Conservation (phyloP, 2,888 invertebrate genomes). For the Macroteleia sp. region DNA sequence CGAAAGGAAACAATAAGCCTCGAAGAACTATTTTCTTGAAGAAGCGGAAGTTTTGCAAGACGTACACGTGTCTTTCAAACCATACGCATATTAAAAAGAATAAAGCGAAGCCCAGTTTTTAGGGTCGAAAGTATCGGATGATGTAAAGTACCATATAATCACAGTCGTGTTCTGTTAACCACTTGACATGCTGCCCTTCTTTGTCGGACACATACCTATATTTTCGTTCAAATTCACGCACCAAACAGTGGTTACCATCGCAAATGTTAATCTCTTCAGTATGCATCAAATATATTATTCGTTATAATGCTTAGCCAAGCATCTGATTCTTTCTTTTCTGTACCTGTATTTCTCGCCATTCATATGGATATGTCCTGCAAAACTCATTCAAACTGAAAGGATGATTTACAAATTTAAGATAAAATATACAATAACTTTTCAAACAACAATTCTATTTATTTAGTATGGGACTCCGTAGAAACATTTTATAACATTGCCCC, state of each 20-base stretch:
- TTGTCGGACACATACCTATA: slow-evolving; percentile 31
- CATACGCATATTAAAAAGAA: slow-evolving; percentile 18
- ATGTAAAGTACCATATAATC: slow-evolving; percentile 62
- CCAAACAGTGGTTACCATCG: slow-evolving; percentile 14
- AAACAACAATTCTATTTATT: too few relatives aligned
- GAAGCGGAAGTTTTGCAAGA: slow-evolving; percentile 42
- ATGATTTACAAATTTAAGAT: too few relatives aligned
- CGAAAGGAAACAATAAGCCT: slow-evolving; percentile 32
- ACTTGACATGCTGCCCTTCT: slow-evolving; percentile 53
- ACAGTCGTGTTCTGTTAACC: slow-evolving; percentile 46
- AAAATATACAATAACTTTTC: too few relatives aligned
- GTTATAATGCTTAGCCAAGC: slow-evolving; percentile 19
- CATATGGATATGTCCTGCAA: too few relatives aligned
- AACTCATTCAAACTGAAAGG: too few relatives aligned
- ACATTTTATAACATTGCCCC: too few relatives aligned
- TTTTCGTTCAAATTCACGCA: slow-evolving; percentile 24
- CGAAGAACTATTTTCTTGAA: slow-evolving; percentile 3
- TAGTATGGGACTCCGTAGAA: too few relatives aligned
- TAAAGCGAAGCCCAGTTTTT: slow-evolving; percentile 30
- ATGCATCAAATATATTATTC: slow-evolving; percentile 26
- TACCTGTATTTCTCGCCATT: too few relatives aligned
- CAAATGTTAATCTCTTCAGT: slow-evolving; percentile 36
- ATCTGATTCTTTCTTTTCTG: not conserved
- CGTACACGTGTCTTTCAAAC: slow-evolving; percentile 44
- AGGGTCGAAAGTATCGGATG: slow-evolving; percentile 44